Conservation (phyloP, 2,797 vertebrate species). For the Diglossa cyanea region DNA sequence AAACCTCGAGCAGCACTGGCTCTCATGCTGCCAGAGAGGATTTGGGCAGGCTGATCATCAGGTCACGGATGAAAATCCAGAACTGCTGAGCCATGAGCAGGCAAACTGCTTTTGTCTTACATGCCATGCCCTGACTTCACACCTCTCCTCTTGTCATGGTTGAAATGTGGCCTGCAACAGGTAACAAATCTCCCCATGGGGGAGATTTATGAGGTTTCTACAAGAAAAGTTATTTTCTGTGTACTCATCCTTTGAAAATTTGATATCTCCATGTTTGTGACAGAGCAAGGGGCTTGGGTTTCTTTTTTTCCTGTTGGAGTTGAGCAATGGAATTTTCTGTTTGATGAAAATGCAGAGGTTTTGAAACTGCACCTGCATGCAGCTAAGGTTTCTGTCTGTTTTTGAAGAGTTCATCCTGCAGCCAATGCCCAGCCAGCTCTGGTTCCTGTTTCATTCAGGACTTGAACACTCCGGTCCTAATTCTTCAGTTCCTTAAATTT, state of each 20-base stretch:
- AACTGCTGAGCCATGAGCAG: background rate
- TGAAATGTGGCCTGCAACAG: background rate
- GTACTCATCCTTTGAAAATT: background rate
- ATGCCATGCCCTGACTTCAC: background rate
- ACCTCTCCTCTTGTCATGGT: background rate
- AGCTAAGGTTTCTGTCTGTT: background rate
- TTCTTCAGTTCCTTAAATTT: background rate
- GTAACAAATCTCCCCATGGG: background rate
- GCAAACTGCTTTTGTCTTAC: background rate
- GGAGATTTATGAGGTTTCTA: background rate
- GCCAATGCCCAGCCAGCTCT: background rate
- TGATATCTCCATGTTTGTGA: background rate
- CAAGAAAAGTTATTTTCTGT: background rate
- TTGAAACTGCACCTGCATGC: background rate
- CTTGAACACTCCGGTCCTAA: background rate
- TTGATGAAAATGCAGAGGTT: background rate
- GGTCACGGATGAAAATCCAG: background rate
- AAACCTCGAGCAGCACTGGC: background rate
- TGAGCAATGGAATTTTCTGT: background rate
- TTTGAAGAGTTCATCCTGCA: background rate
- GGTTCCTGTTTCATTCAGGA: slow-evolving; percentile 14
- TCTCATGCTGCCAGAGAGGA: background rate
- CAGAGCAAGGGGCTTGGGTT: rapidly evolving
- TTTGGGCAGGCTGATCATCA: background rate
- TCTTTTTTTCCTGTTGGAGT: background rate